Percentiles rank a stretch among this genome's conserved stretches.
phyloP scores from a whole-genome alignment of 2,888 invertebrate genomes.

The Temnothorax rugatulus region DNA sequence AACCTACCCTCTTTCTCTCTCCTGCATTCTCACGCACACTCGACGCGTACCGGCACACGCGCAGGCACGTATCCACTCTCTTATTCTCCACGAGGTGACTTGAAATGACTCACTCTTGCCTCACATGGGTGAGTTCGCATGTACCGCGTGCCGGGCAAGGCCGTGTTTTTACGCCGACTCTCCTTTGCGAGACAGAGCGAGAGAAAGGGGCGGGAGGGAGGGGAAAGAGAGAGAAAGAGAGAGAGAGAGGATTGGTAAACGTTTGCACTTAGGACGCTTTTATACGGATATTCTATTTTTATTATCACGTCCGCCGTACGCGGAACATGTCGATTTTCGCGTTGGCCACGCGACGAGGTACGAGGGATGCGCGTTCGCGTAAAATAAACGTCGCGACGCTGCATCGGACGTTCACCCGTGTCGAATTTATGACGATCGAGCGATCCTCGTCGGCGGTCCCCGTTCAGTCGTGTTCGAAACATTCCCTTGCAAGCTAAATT shows the following conservation, averaged over 20 bases:
- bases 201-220: slow-evolving; percentile 12
- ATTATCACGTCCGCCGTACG: slow-evolving; percentile 54
- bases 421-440: slow-evolving; percentile 47
- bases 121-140: slow-evolving; percentile 74
- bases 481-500: slow-evolving; percentile 26
- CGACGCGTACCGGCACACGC: neutral
- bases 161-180: slow-evolving; percentile 75
- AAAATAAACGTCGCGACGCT: slow-evolving; percentile 56
- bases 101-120: slow-evolving; percentile 66
- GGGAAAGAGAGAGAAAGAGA: slow-evolving; percentile 24
- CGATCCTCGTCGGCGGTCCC: slow-evolving; percentile 14
- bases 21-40: slow-evolving; percentile 9
- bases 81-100: slow-evolving; percentile 51
- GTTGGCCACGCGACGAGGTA: slow-evolving; percentile 1
- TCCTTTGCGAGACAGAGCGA: slow-evolving; percentile 48
- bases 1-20: slow-evolving; percentile 32
- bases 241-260: slow-evolving; percentile 56
- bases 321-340: slow-evolving; percentile 56
- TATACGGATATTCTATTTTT: slow-evolving; percentile 37
- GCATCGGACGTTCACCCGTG: slow-evolving; percentile 11
- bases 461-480: slow-evolving; percentile 36
- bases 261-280: slow-evolving; percentile 62
- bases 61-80: slow-evolving; percentile 20
- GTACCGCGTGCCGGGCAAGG: slow-evolving; percentile 79
- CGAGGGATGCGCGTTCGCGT: slow-evolving; percentile 42